phyloP scores from a whole-genome alignment of 2,113 vertebrate genomes.

The Amblyopsis rosae region DNA sequence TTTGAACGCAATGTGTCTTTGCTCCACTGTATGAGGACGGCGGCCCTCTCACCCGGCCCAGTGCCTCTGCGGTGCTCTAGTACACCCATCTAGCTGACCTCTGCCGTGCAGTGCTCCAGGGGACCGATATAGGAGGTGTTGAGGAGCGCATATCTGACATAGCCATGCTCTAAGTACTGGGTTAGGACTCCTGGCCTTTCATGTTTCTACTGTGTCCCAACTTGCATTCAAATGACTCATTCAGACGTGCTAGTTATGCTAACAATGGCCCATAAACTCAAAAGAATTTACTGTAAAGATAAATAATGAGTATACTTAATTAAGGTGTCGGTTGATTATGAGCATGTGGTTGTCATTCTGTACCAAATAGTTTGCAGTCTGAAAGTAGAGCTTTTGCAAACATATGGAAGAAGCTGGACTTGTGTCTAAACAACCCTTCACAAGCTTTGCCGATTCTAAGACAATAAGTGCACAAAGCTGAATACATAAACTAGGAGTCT shows the following conservation, averaged over 20 bases:
- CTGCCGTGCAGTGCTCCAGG: too few relatives aligned
- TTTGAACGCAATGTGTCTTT: conserved; percentile 51
- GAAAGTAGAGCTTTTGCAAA: conserved; percentile 32
- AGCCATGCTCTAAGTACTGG: background rate
- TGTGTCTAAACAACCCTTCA: conserved; percentile 10
- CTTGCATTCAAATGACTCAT: conserved; percentile 1
- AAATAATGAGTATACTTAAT: conserved; percentile 32
- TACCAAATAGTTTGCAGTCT: conserved; percentile 33
- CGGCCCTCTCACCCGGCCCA: too few relatives aligned
- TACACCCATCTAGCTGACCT: too few relatives aligned
- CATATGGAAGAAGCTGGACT: conserved; percentile 7
- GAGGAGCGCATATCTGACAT: conserved; percentile 27
- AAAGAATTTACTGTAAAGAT: background rate
- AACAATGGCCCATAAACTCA: background rate
- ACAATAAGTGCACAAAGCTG: conserved; percentile 24
- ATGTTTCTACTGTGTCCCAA: conserved; percentile 2
- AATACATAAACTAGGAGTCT: conserved; percentile 20
- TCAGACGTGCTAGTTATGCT: background rate
- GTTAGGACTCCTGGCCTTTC: conserved; percentile 13
- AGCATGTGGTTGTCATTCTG: conserved; percentile 15
- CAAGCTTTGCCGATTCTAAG: conserved; percentile 5
- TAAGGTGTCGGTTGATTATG: conserved; percentile 30
- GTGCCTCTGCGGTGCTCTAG: too few relatives aligned
- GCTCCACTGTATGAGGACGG: background rate
- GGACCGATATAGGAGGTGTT: too few relatives aligned